Percentiles rank a stretch among this genome's conserved stretches.
Evolutionary conservation across 2,888 invertebrate genomes (phyloP).

Genomic region (Heteromyza rotundicornis): DNA sequence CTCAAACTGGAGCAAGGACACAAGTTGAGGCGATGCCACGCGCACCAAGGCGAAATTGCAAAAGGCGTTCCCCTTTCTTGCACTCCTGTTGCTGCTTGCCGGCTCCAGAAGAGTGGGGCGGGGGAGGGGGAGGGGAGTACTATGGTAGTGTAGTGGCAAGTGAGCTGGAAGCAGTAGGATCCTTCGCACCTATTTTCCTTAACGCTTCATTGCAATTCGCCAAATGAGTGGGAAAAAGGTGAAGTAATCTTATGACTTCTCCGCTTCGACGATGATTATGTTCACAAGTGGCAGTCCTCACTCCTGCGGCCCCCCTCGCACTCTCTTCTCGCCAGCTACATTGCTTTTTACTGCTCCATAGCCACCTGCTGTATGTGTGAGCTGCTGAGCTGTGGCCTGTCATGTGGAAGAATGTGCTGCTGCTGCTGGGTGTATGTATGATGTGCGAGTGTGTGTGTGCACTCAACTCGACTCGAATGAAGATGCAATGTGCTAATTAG

Average conservation of each 20-base stretch:
- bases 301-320: not conserved
- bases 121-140: no score
- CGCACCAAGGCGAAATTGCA: constrained; percentile 11
- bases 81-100: not conserved
- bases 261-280: constrained; percentile 29
- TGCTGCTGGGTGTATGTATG: not conserved
- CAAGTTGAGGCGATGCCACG: constrained; percentile 15
- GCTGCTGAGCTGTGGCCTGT: not conserved
- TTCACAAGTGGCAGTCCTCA: constrained; percentile 20
- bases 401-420: not conserved
- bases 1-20: constrained; percentile 56
- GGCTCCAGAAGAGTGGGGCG: no score
- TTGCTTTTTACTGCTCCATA: not conserved
- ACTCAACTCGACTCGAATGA: constrained; percentile 12
- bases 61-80: constrained; percentile 8
- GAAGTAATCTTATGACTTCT: constrained; percentile 4
- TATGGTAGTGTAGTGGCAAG: no score
- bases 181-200: not conserved
- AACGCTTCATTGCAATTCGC: constrained; percentile 10
- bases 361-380: no score
- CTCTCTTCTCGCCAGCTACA: not conserved
- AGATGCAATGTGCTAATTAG: constrained; percentile 55
- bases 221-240: not conserved
- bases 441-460: no score
- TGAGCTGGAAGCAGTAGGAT: not conserved